Conservation (phyloP, 2,797 vertebrate genomes). For the Gallinago solitaria region DNA sequence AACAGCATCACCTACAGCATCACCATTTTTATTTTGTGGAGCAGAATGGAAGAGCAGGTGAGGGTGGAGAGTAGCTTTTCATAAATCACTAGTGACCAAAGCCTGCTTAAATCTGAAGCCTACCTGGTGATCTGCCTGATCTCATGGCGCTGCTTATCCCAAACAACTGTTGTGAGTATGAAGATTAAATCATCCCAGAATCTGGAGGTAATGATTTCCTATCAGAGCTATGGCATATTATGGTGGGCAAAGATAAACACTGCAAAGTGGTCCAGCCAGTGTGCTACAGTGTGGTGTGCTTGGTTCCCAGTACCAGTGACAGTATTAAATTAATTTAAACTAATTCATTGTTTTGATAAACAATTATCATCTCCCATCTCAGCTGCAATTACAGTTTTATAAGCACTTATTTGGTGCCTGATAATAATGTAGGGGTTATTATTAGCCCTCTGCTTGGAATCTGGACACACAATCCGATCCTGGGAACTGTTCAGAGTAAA, state of each 20-base stretch:
- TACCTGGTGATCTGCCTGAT: background rate
- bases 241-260: background rate
- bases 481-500: slow-evolving; percentile 39
- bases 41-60: background rate
- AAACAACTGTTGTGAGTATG: background rate
- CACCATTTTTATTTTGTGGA: background rate
- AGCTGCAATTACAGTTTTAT: slow-evolving; percentile 6
- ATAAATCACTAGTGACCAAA: background rate
- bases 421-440: slow-evolving; percentile 10
- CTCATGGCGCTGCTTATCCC: background rate
- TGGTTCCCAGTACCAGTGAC: background rate
- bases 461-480: slow-evolving; percentile 8
- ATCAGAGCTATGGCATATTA: background rate
- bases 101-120: background rate
- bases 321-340: background rate
- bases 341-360: slow-evolving; percentile 15
- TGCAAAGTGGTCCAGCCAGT: background rate
- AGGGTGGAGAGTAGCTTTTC: background rate
- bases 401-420: background rate
- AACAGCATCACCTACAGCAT: background rate
- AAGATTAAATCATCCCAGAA: background rate
- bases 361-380: background rate
- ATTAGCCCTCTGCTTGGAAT: slow-evolving; percentile 46
- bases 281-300: background rate
- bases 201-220: background rate